phyloP scores from a whole-genome alignment of 2,888 invertebrate species.

The Periphyllus acericola region DNA sequence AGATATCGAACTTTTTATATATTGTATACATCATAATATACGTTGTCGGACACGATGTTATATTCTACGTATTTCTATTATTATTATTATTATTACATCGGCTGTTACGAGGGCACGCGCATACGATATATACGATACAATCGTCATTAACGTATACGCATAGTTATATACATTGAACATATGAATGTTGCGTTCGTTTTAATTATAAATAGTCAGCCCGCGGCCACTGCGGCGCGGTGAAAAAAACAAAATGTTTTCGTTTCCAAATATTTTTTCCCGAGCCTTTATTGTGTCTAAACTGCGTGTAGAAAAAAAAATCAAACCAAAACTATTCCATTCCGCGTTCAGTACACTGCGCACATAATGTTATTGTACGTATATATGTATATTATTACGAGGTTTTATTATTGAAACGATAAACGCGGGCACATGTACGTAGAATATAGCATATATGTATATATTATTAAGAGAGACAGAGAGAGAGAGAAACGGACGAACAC shows the following conservation, averaged over 20 bases:
- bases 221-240: not conserved
- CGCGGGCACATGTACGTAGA: not conserved
- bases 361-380: not conserved
- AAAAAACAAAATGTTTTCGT: not conserved
- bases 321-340: not conserved
- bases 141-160: slow-evolving; percentile 20
- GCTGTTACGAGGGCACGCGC: not conserved
- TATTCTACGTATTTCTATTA: not conserved
- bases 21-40: not conserved
- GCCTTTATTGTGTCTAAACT: slow-evolving; percentile 30
- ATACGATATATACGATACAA: slow-evolving; percentile 7
- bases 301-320: not conserved
- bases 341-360: not conserved
- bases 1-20: not conserved
- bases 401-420: slow-evolving; percentile 41
- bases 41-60: not conserved
- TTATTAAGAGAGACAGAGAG: not conserved
- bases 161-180: too few species aligned
- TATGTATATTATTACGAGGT: not conserved
- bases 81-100: not conserved
- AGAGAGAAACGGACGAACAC: not conserved
- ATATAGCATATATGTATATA: not conserved
- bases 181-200: slow-evolving; percentile 4
- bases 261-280: slow-evolving; percentile 8
- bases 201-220: slow-evolving; percentile 41